Percentiles rank a stretch among this genome's conserved stretches.
Conservation (phyloP, 2,888 invertebrate genomes). For the Drosophila tanythrix region DNA sequence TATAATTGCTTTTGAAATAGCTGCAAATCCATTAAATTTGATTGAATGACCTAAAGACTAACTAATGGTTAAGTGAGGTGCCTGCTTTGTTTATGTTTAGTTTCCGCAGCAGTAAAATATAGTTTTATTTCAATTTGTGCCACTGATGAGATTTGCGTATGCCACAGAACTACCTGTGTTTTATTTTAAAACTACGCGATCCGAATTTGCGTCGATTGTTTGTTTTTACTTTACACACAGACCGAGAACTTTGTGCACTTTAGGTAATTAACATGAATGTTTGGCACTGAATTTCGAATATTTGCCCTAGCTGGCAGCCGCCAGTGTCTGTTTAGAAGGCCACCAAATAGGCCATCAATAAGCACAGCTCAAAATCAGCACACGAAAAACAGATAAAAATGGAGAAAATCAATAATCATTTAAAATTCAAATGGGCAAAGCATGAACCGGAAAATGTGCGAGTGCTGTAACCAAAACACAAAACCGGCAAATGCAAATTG, state of each 20-base stretch:
- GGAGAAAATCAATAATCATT: constrained; percentile 73
- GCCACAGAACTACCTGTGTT: constrained; percentile 7
- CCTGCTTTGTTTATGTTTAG: constrained; percentile 7
- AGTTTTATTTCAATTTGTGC: constrained; percentile 3
- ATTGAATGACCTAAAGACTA: constrained; percentile 14
- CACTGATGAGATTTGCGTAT: constrained; percentile 42
- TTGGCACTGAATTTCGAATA: constrained; percentile 62
- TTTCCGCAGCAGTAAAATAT: neutral
- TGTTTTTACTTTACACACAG: constrained; percentile 36
- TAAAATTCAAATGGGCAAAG: constrained; percentile 76
- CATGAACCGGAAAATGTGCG: constrained; percentile 77
- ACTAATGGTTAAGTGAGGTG: neutral
- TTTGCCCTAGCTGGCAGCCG: constrained; percentile 11
- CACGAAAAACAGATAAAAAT: constrained; percentile 10
- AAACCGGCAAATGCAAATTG: constrained; percentile 75
- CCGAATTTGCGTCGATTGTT: constrained; percentile 2
- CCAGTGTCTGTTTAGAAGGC: constrained; percentile 34
- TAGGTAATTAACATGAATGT: constrained; percentile 63
- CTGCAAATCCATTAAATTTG: constrained; percentile 2
- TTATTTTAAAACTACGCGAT: constrained; percentile 25
- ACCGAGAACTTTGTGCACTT: constrained; percentile 61
- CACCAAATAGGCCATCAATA: constrained; percentile 50
- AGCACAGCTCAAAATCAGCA: constrained; percentile 12
- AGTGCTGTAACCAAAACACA: constrained; percentile 53
- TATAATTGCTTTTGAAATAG: constrained; percentile 26